Base-by-base conservation (phyloP, 2,888 invertebrate genomes). In the Latheticus oryzae region DNA sequence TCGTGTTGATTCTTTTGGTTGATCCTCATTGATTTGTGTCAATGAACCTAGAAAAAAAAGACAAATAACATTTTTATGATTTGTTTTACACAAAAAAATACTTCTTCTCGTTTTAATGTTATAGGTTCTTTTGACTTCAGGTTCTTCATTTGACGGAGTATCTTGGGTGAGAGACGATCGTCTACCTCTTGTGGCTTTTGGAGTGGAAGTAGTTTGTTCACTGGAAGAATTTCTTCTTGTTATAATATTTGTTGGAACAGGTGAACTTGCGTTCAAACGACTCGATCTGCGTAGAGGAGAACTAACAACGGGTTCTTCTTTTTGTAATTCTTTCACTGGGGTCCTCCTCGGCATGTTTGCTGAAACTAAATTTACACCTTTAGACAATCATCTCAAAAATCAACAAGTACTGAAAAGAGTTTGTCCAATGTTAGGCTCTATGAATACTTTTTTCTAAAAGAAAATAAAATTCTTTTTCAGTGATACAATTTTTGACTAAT, bases 181-280 rank as follows among this genome's bases (percentile, higher is more conserved):
- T 45, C 45, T 45, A n/a, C 30, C 17, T 45, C 45, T 45, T 11
- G 45, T 45, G 19, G 12, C 32, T 21, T 13, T 32, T 7, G 45
- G 21, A n/a, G 45, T 32, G 9, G 45, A 23, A 4, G 45, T 32
- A 16, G 45, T 15, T 5, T 11, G 7, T 16, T 45, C 45, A 32
- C 12, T 32, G 8, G 45, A 17, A n/a, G 45, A 45, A 32, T 33
- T 45, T 45, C 45, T 45, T 19, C 45, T 19, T 2, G 12, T 21
- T 12, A 45, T 12, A n/a, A 45, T 21, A 32, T 45, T 45, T 9
- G 45, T 32, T n/a, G 45, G 45, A 21, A 17, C 33, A 7, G 45
- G 45, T 3, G 45, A 45, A 32, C 28, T 45, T 12, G 2, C 33
- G 19, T 13, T 45, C 16, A 45, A 17, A 13, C 45, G 45, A 45